These are phyloP conservation scores for Lagopus muta DNA, from an alignment of 2,113 vertebrate species.

Conservation along the genomic window DNA sequence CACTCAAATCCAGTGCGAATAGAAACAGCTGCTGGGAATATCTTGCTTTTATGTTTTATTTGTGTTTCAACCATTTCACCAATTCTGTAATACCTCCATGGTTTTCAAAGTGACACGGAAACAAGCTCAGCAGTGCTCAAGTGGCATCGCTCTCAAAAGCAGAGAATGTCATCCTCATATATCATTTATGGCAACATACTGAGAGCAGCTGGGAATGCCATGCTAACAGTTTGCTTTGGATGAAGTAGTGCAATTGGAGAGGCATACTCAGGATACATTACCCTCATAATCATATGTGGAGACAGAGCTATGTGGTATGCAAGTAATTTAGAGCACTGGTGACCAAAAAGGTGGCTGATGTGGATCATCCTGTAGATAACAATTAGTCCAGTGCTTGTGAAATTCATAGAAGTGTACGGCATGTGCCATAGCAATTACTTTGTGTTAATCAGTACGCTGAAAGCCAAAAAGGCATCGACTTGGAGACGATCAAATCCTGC, in stretches of 20 bases:
- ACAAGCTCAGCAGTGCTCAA: slow-evolving; percentile 17
- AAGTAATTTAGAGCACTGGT: background rate
- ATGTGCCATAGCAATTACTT: background rate
- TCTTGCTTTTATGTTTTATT: background rate
- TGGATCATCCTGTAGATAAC: background rate
- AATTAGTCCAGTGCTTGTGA: background rate
- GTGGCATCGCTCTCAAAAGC: slow-evolving; percentile 9
- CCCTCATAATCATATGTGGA: background rate
- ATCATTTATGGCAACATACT: slow-evolving; percentile 53
- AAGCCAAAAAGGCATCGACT: background rate
- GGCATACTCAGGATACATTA: background rate
- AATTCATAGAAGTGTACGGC: background rate
- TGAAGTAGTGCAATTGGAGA: slow-evolving; percentile 20
- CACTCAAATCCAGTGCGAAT: background rate
- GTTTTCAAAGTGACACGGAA: background rate
- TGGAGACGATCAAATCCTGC: background rate
- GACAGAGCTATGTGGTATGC: background rate
- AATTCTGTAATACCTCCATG: background rate
- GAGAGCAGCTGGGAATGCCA: slow-evolving; percentile 50
- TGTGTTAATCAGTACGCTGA: background rate
- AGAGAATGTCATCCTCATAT: slow-evolving; percentile 27
- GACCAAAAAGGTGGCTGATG: background rate
- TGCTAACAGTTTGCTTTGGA: slow-evolving; percentile 25
- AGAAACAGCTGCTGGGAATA: background rate
- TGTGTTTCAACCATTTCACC: background rate